Percentiles rank a stretch among this genome's conserved stretches.
phyloP scores from a whole-genome alignment of 2,113 vertebrate species.

The Leucoraja erinaceus region DNA sequence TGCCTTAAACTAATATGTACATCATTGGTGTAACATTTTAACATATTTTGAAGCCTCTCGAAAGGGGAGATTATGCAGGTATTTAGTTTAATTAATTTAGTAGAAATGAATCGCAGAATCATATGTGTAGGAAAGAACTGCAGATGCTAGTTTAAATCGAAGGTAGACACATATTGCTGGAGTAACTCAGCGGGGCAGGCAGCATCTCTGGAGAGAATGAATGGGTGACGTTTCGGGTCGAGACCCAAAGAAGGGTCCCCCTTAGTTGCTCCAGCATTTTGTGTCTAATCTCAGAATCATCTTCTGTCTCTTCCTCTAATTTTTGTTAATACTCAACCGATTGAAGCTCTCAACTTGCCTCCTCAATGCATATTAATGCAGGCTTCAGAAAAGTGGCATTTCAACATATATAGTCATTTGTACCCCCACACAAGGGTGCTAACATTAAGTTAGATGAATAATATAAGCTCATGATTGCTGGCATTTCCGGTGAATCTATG shows the following conservation, averaged over 20 bases:
- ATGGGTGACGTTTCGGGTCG: too few relatives aligned
- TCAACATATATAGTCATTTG: neutral
- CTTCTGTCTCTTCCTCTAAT: neutral
- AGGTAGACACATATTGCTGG: too few relatives aligned
- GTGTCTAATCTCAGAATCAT: too few relatives aligned
- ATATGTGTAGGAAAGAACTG: too few relatives aligned
- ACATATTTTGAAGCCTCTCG: neutral
- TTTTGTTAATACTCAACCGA: neutral
- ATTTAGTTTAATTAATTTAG: too few relatives aligned
- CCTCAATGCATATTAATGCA: neutral
- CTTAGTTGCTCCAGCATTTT: too few relatives aligned
- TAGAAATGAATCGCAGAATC: neutral
- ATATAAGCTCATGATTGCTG: neutral
- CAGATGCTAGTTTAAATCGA: too few relatives aligned
- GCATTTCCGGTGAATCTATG: neutral
- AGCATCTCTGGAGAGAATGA: too few relatives aligned
- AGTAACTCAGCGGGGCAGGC: too few relatives aligned
- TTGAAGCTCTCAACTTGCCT: neutral
- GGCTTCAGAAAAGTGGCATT: neutral
- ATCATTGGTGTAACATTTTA: neutral
- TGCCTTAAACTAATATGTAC: too few relatives aligned
- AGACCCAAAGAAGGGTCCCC: too few relatives aligned
- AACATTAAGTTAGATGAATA: neutral
- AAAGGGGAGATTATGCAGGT: neutral
- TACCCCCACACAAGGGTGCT: neutral